Evolutionary conservation across 2,113 vertebrate species (phyloP).

Genomic region (Empidonax traillii): DNA sequence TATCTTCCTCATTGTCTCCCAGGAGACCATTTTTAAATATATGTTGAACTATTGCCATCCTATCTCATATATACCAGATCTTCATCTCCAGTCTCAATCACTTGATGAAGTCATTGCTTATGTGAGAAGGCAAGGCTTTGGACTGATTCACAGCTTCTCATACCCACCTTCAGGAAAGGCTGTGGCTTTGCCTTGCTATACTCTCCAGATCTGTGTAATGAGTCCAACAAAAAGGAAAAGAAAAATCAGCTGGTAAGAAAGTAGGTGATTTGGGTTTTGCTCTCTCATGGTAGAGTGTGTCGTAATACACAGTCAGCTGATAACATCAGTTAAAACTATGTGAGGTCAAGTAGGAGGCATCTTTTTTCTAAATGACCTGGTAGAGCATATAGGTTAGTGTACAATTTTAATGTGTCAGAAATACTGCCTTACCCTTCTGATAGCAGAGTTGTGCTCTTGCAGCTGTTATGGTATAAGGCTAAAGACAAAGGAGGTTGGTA

Average conservation of each 20-base stretch:
- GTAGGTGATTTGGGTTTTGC: slow-evolving; percentile 3
- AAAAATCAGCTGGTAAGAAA: slow-evolving; percentile 53
- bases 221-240: slow-evolving; percentile 64
- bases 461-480: neutral
- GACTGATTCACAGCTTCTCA: slow-evolving; percentile 69
- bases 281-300: slow-evolving; percentile 2
- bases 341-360: neutral
- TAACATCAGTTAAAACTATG: neutral
- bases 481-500: neutral
- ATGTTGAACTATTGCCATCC: slow-evolving; percentile 79
- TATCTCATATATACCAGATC: slow-evolving; percentile 83
- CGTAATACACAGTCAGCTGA: slow-evolving; percentile 74
- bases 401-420: neutral
- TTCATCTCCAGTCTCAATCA: slow-evolving; percentile 63
- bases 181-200: slow-evolving; percentile 41
- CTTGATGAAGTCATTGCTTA: slow-evolving; percentile 57
- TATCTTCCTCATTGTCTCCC: slow-evolving; percentile 72
- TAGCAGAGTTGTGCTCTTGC: neutral
- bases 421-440: neutral
- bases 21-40: slow-evolving; percentile 85
- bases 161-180: slow-evolving; percentile 59
- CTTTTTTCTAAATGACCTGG: neutral
- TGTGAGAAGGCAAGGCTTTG: slow-evolving; percentile 28
- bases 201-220: slow-evolving; percentile 66
- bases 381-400: neutral